phyloP scores from a whole-genome alignment of 2,797 vertebrate species.

The Sylvia borin region DNA sequence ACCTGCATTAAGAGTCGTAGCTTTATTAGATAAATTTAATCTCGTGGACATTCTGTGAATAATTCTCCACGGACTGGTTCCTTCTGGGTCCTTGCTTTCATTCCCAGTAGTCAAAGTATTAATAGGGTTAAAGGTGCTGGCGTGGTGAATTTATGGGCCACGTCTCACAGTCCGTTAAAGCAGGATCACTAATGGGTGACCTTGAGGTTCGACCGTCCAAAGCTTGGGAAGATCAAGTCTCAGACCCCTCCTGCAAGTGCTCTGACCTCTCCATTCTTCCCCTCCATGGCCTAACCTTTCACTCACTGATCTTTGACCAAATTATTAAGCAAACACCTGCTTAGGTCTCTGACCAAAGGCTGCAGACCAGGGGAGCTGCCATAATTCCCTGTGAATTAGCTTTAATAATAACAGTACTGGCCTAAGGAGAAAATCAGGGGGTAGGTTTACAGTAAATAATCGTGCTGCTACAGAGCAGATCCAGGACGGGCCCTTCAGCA shows the following conservation, averaged over 20 bases:
- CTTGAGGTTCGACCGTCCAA: conserved; percentile 93
- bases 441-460: conserved; percentile 75
- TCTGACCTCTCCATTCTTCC: conserved; percentile 89
- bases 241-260: conserved; percentile 86
- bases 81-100: conserved; percentile 80
- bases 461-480: conserved; percentile 51
- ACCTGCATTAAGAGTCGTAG: background rate
- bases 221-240: conserved; percentile 92
- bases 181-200: conserved; percentile 99
- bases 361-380: conserved; percentile 77
- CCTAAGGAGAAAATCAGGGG: conserved; percentile 83
- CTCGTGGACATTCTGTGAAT: conserved; percentile 63
- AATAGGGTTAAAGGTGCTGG: conserved; percentile 97
- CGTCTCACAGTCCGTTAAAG: conserved; percentile 83
- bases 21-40: conserved; percentile 62
- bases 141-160: conserved; percentile 91
- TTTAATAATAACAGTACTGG: conserved; percentile 79
- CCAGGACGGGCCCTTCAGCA: conserved; percentile 39
- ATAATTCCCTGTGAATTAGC: conserved; percentile 89
- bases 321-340: conserved; percentile 99
- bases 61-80: conserved; percentile 70
- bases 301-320: conserved; percentile 99
- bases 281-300: conserved; percentile 92
- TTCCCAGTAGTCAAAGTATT: conserved; percentile 86
- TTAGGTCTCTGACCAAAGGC: conserved; percentile 85